A percentile compares a stretch with the other conserved stretches of the same genome.
phyloP scores from a whole-genome alignment of 2,113 vertebrate species.

The Toxotes jaculatrix region DNA sequence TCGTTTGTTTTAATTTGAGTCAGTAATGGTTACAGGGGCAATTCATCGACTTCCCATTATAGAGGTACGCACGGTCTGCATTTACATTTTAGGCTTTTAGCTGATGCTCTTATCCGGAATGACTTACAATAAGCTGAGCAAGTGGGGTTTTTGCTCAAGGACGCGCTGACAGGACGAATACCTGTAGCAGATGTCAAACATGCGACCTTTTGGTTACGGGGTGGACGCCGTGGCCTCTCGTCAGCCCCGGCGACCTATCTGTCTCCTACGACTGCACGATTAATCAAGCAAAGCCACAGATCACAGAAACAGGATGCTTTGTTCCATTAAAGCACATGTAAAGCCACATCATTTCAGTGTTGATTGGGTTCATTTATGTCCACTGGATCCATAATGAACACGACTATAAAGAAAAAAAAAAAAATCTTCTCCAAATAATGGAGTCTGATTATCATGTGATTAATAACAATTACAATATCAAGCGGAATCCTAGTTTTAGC shows the following conservation, averaged over 20 bases:
- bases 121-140: slow-evolving; percentile 35
- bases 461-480: not conserved
- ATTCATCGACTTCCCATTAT: slow-evolving; percentile 50
- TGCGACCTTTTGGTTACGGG: slow-evolving; percentile 2
- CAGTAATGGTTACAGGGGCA: slow-evolving; percentile 38
- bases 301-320: not conserved
- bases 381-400: not conserved
- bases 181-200: slow-evolving; percentile 19
- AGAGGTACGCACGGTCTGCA: slow-evolving; percentile 29
- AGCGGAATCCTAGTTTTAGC: not conserved
- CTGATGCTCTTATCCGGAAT: slow-evolving; percentile 29
- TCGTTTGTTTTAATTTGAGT: slow-evolving; percentile 59
- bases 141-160: slow-evolving; percentile 17
- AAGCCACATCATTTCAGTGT: not conserved
- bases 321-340: not conserved
- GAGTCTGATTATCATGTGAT: slow-evolving; percentile 7
- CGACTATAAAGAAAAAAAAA: not conserved
- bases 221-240: not conserved
- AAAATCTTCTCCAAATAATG: not conserved
- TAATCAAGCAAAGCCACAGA: not conserved
- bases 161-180: slow-evolving; percentile 13
- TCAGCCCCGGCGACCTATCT: not conserved
- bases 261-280: not conserved
- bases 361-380: not conserved
- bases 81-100: slow-evolving; percentile 67